Conservation (phyloP, 2,888 invertebrate species). For the Agrilus cyanescens region DNA sequence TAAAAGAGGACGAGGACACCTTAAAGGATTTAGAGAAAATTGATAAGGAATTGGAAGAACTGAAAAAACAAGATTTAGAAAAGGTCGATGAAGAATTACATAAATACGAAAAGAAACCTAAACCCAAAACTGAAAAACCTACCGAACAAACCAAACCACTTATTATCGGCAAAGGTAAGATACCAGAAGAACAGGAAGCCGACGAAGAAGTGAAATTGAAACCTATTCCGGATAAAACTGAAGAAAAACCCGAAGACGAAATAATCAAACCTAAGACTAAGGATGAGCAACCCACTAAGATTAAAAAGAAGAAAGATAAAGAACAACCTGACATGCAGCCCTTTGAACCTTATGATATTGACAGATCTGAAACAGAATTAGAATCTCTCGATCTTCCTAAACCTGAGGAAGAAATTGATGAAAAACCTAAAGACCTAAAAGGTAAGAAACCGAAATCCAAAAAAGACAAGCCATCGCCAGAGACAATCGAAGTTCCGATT, state of each 20-base stretch:
- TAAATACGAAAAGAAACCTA: slow-evolving; percentile 22
- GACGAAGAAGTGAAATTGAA: slow-evolving; percentile 28
- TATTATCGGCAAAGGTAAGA: slow-evolving; percentile 35
- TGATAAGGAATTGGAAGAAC: slow-evolving; percentile 32
- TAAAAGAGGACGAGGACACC: slow-evolving; percentile 32
- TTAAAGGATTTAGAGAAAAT: slow-evolving; percentile 35
- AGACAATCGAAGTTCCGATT: slow-evolving; percentile 26
- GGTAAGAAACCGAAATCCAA: slow-evolving; percentile 19
- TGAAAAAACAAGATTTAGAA: slow-evolving; percentile 32
- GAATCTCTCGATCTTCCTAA: slow-evolving; percentile 31
- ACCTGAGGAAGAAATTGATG: slow-evolving; percentile 19
- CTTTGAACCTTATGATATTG: slow-evolving; percentile 32
- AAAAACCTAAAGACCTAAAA: slow-evolving; percentile 17
- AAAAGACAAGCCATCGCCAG: slow-evolving; percentile 18
- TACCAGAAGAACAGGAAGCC: slow-evolving; percentile 27
- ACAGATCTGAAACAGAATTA: slow-evolving; percentile 31
- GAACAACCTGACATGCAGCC: slow-evolving; percentile 28
- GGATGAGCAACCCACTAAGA: slow-evolving; percentile 15
- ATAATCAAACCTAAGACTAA: slow-evolving; percentile 14
- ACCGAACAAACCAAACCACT: slow-evolving; percentile 30
- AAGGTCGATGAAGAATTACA: slow-evolving; percentile 30
- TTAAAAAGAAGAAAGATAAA: slow-evolving; percentile 18
- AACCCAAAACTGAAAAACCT: slow-evolving; percentile 15
- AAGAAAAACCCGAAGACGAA: slow-evolving; percentile 23
- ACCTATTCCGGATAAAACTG: slow-evolving; percentile 31